A percentile compares a stretch with the other conserved stretches of the same genome.
These are phyloP conservation scores for Limnothrissa miodon DNA, from an alignment of 2,113 vertebrate genomes.

Conservation along the genomic window DNA sequence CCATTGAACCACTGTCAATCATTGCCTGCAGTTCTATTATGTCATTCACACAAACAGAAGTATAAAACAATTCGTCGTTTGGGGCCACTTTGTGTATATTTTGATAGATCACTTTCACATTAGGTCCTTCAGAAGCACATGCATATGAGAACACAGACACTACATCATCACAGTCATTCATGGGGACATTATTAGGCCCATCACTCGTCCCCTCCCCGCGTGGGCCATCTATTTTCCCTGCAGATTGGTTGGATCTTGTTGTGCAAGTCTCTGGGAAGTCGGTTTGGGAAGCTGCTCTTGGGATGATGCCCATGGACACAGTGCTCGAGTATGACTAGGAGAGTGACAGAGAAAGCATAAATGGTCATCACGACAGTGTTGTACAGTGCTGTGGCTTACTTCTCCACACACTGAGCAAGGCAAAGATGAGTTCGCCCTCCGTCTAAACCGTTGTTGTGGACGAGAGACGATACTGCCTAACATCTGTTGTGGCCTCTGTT, in stretches of 20 bases:
- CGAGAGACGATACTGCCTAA: not conserved
- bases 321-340: constrained; percentile 8
- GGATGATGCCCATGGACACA: constrained; percentile 1
- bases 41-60: not conserved
- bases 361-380: constrained; percentile 25
- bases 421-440: not conserved
- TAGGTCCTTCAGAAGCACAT: not conserved
- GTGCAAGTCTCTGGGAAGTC: not conserved
- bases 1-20: constrained; percentile 6
- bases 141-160: constrained; percentile 4
- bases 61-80: constrained; percentile 17
- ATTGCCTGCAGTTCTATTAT: not conserved
- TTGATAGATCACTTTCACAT: constrained; percentile 3
- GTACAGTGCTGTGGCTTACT: constrained; percentile 22
- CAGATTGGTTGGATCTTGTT: not conserved
- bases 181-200: not conserved
- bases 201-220: constrained; percentile 23
- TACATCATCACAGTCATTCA: not conserved
- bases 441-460: not conserved
- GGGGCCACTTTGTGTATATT: constrained; percentile 5
- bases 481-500: not conserved
- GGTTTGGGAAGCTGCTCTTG: not conserved
- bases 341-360: constrained; percentile 29
- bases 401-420: constrained; percentile 30
- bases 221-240: constrained; percentile 22